Base-by-base conservation (phyloP, 2,888 invertebrate genomes). In the Vandiemenella viatica region DNA sequence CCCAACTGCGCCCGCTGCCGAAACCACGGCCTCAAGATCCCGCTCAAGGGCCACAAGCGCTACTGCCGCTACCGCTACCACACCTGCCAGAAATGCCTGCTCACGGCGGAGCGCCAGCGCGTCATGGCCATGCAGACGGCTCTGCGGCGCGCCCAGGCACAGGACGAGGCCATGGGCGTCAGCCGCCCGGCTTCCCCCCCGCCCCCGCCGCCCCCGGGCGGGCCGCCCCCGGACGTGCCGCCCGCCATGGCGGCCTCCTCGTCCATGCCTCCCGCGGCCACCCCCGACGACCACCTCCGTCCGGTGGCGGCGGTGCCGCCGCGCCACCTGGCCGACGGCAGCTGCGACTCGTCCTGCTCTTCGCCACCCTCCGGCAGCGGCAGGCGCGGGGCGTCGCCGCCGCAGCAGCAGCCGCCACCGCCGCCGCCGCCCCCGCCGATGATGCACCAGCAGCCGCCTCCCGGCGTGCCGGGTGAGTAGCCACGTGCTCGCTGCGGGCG, bases 1-100 rank as follows among this genome's bases (percentile, higher is more conserved):
- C 91, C 91, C 16, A 91, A 89, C 69, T 93, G 92, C 67, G 90
- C 90, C 41, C 80, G 91, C 21, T 93, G 93, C 67, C 76, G 89
- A 52, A 92, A 92, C 71, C 93, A 93, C 68, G 78, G 83, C n/a
- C 73, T 87, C 62, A 87, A 87, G 65, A 82, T 88, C 57, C 80
- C 81, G 66, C 74, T 92, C 55, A 90, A 89, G 67, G 91, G 89
- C 15, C 93, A 93, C 72, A 93, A 93, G 66, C 76, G 89, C 22
- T 90, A 89, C 69, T 95, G 93, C 74, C 78, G 79, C 61, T 91
- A 75, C 68, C 80, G 87, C 55, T 74, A 77, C 63, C 92, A 92
- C 68, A 76, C 72, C 53, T 93, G 93, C 68, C 80, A 83, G 56
- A 87, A 87, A 69, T 93, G 93, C 65, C 77, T 80, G 53, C 69